Base-by-base conservation (phyloP, 2,113 vertebrate species). In the Octodon degus region DNA sequence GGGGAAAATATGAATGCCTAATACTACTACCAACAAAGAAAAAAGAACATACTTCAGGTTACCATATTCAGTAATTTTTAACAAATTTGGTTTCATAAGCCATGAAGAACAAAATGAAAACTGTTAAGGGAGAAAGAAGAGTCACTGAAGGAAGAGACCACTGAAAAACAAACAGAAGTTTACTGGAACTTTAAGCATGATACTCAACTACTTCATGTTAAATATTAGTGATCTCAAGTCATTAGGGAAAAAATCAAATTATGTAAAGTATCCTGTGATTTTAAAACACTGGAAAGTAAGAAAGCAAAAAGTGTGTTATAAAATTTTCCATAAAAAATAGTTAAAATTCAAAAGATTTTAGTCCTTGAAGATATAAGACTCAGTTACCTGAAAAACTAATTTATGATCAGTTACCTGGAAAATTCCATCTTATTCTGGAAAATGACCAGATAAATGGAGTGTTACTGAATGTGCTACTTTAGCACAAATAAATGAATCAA, bases 341-440 rank as follows among this genome's bases (percentile, higher is more conserved):
- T 76, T 87, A 92, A 79, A 94, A 94, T 77, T 88, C 27, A 84
- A 82, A 95, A 90, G 47, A 93, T 50, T 92, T 93, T 24, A 90
- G 92, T 92, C 93, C 89, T 97, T 97, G 89, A 95, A 96, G 19
- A 74, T 91, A 1, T 93, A 89, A 84, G 92, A 96, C 22, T 95
- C 97, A 96, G 95, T 93, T 98, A 96, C 79, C 90, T 93, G 90
- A 70, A 98, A 97, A 97, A 96, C 93, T 98, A 97, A 98, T 97
- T 96, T 96, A 94, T 93, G 93, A 93, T 96, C 95, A 97, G 95
- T 96, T 97, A 96, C 90, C 94, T 95, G 96, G 97, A 98, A 97
- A 98, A 98, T 97, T 89, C 92, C 87, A 97, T 92, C 90, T 87
- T 91, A 96, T 96, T 93, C 72, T 93, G 65, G 85, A 86, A 97